These are phyloP conservation scores for Brienomyrus brachyistius DNA, from an alignment of 2,113 vertebrate genomes.

Conservation along the genomic window DNA sequence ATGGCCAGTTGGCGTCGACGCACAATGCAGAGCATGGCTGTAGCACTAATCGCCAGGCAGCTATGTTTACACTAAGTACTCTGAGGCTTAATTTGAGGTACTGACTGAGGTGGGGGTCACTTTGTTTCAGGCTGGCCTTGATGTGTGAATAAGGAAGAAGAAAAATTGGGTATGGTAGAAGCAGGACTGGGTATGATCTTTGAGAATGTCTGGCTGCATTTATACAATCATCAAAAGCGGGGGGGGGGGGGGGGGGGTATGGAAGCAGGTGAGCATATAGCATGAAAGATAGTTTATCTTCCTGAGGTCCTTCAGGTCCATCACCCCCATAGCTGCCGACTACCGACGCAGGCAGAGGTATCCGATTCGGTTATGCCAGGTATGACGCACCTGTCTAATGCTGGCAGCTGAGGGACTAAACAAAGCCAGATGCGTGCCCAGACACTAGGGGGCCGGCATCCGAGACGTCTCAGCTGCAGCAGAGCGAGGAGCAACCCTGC, in stretches of 20 bases:
- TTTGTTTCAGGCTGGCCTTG: neutral
- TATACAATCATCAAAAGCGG: neutral
- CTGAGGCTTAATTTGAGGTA: neutral
- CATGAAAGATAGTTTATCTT: constrained; percentile 15
- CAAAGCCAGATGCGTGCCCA: constrained; percentile 5
- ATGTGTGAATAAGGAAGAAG: neutral
- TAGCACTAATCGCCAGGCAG: neutral
- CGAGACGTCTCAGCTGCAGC: neutral
- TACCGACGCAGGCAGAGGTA: constrained; percentile 31
- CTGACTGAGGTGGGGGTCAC: neutral
- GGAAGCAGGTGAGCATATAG: neutral
- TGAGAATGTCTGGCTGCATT: neutral
- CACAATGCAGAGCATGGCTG: neutral
- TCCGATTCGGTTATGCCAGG: constrained; percentile 1
- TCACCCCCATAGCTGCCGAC: constrained; percentile 48
- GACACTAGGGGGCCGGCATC: neutral
- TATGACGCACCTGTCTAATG: constrained; percentile 48
- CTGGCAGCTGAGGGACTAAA: constrained; percentile 45
- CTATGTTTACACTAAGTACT: neutral
- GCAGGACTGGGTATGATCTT: neutral
- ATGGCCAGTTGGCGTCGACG: neutral
- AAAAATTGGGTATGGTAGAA: neutral
- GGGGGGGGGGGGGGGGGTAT: neutral
- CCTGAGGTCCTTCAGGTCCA: constrained; percentile 32
- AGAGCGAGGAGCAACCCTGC: neutral